phyloP scores from a whole-genome alignment of 1,140 invertebrate species.

The Samia ricini region DNA sequence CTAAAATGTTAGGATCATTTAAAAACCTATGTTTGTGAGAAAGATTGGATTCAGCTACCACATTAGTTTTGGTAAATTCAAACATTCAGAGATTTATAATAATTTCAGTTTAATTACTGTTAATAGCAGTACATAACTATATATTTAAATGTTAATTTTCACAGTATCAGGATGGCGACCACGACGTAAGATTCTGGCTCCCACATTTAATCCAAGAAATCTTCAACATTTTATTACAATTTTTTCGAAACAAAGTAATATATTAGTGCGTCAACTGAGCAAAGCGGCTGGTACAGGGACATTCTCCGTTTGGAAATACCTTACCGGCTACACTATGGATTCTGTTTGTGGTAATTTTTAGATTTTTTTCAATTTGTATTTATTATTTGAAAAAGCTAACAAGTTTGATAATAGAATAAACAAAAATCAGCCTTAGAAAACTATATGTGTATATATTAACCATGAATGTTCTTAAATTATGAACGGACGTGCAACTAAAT shows the following conservation, averaged over 20 bases:
- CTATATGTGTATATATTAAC: background rate
- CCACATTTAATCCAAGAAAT: conserved; percentile 3
- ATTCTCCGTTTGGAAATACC: conserved; percentile 12
- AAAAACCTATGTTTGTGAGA: too few relatives aligned
- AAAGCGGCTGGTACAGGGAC: background rate
- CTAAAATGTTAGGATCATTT: too few relatives aligned
- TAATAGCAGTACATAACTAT: too few relatives aligned
- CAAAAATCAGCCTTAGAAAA: background rate
- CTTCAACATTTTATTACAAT: background rate
- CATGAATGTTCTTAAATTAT: background rate
- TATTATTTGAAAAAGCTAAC: background rate
- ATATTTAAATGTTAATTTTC: too few relatives aligned
- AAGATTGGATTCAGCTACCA: too few relatives aligned
- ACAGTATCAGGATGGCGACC: too few relatives aligned
- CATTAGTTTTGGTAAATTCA: too few relatives aligned
- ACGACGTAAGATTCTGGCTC: conserved; percentile 10
- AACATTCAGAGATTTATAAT: too few relatives aligned
- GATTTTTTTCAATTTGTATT: background rate
- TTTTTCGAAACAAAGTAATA: conserved; percentile 7
- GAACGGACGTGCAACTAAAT: background rate
- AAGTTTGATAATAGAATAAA: background rate
- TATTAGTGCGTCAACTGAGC: background rate
- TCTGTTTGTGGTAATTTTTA: conserved; percentile 17
- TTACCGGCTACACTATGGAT: conserved; percentile 14
- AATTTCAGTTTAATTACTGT: too few relatives aligned